Base-by-base conservation (phyloP, 2,113 vertebrate genomes). In the Callipepla squamata region DNA sequence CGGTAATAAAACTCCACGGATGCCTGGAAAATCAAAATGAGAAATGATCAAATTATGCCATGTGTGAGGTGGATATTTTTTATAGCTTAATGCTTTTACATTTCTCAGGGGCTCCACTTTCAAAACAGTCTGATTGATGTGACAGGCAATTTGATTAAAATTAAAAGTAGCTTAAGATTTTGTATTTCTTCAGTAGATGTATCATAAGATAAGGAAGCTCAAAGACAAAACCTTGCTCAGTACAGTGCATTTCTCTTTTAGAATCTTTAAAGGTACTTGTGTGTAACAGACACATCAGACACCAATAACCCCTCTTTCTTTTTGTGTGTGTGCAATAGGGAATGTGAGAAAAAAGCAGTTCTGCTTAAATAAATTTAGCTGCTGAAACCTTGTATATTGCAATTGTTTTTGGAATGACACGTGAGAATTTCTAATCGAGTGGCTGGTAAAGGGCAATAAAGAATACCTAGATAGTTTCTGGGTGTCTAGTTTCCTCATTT, bases 1-100 rank as follows among this genome's bases (percentile, higher is more conserved):
- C 96, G 1, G 98, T 98, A 61, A 99, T 97, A 73, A 99, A 99
- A 70, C 98, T 99, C 99, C 99, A 99, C 8, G 99, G 98, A 85
- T 99, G 98, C 61, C 99, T 99, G 96, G 13, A 92, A 96, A 96
- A 86, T 36, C 7, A 87, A 88, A 89, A 92, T 51, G 63, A 91
- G 55, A 81, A 93, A 63, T 50, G 5, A 89, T 59, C 13, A 19
- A 48, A 74, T 90, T 57, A 62, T 78, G 69, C 67, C 66, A 63
- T n/a, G 47, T 30, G 66, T 32, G 45, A 70, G 23, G 59, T 48
- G 21, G 12, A 6, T 50, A n/a, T 44, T 50, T 89, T 77, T 87
- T 51, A 19, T 7, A 73, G 40, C 12, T 21, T 12, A 20, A 19
- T 44, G 14, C 80, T 58, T 63, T 34, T 89, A 38, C 20, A 73